phyloP scores from a whole-genome alignment of 2,113 vertebrate genomes.

The Heptranchias perlo region DNA sequence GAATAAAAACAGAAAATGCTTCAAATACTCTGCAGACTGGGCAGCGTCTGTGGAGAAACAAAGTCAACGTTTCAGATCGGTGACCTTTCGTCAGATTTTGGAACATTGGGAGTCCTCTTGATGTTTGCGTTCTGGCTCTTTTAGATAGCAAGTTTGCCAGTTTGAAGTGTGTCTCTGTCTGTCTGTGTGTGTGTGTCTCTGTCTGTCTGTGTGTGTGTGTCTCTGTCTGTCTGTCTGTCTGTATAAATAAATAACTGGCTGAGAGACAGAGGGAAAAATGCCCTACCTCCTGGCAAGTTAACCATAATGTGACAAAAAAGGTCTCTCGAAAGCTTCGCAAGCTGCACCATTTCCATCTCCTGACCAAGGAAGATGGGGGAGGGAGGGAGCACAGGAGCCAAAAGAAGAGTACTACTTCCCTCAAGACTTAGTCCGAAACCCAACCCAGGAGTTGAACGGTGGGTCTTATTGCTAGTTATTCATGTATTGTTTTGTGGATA shows the following conservation, averaged over 20 bases:
- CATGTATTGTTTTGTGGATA: background rate
- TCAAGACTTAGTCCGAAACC: background rate
- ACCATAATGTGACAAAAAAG: background rate
- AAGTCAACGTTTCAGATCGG: too few relatives aligned
- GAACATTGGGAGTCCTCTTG: background rate
- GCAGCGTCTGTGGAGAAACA: too few relatives aligned
- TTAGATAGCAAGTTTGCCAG: background rate
- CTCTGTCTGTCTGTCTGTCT: too few relatives aligned
- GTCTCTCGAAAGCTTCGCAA: background rate
- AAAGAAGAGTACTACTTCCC: background rate
- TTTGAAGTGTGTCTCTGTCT: too few relatives aligned
- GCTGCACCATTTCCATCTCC: background rate
- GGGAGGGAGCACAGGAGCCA: background rate
- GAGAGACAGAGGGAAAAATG: background rate
- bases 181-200: background rate
- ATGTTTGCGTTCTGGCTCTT: background rate
- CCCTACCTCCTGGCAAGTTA: background rate
- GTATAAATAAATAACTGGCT: background rate
- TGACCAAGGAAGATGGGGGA: background rate
- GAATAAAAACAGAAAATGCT: too few relatives aligned
- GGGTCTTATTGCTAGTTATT: background rate
- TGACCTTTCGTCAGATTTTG: too few relatives aligned
- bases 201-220: background rate
- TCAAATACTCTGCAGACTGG: too few relatives aligned
- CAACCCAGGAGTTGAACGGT: background rate